phyloP scores from a whole-genome alignment of 2,888 invertebrate species.

The Hyppa rectilinea region DNA sequence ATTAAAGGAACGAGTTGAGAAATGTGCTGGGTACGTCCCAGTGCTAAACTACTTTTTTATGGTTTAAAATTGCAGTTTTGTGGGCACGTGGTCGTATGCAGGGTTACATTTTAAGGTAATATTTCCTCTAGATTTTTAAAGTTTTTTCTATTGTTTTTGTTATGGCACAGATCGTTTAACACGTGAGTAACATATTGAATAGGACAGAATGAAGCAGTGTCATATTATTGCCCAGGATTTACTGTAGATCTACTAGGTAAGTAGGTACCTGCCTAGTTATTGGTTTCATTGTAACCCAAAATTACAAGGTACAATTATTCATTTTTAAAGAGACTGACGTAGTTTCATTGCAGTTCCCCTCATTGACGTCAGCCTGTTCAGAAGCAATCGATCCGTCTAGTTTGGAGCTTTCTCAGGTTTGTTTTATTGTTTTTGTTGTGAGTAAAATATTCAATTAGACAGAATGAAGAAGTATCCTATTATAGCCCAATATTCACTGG shows the following conservation, averaged over 20 bases:
- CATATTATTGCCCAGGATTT: neutral
- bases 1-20: slow-evolving; percentile 57
- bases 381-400: too few relatives aligned
- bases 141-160: neutral
- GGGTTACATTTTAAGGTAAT: slow-evolving; percentile 26
- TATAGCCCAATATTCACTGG: too few relatives aligned
- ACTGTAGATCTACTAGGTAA: neutral
- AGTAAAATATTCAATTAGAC: too few relatives aligned
- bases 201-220: neutral
- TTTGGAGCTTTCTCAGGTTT: too few relatives aligned
- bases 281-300: too few relatives aligned
- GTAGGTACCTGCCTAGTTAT: neutral
- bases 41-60: slow-evolving; percentile 50
- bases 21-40: slow-evolving; percentile 28
- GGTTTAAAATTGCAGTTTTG: slow-evolving; percentile 54
- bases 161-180: neutral
- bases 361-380: neutral
- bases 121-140: slow-evolving; percentile 12
- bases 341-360: neutral
- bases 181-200: neutral
- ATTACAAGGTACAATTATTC: neutral
- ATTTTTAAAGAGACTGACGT: neutral
- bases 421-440: too few relatives aligned
- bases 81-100: slow-evolving; percentile 8
- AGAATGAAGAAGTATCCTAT: too few relatives aligned